Conservation (phyloP, 30 jellyfish, hydroid and myxozoan genomes). For the Aurelia aurita region DNA sequence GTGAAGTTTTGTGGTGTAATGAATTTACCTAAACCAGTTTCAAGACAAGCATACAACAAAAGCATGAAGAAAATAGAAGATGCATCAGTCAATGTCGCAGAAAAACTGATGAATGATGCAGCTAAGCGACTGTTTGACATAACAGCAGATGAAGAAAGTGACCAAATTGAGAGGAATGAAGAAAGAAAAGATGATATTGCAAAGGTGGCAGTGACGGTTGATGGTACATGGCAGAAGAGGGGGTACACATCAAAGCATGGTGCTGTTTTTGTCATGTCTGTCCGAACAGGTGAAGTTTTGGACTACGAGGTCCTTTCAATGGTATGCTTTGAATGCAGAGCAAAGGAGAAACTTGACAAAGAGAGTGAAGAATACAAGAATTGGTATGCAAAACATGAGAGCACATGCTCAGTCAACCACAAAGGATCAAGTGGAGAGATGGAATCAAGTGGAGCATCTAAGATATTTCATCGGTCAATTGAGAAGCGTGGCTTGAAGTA, state of each 20-base stretch:
- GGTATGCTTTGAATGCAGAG: constrained; percentile 12
- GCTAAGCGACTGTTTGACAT: too few species aligned
- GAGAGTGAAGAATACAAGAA: not conserved
- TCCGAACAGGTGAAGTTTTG: constrained; percentile 23
- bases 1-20: constrained; percentile 14
- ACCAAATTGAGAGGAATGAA: too few species aligned
- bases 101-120: too few species aligned
- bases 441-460: constrained; percentile 18
- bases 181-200: too few species aligned
- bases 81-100: too few species aligned
- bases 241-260: not conserved
- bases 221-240: too few species aligned
- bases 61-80: too few species aligned
- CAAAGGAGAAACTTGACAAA: constrained; percentile 1
- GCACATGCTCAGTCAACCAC: constrained; percentile 12
- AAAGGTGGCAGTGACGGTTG: too few species aligned
- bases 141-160: too few species aligned
- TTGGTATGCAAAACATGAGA: constrained; percentile 12
- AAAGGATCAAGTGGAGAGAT: constrained; percentile 2
- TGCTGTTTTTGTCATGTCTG: constrained; percentile 17
- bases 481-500: constrained; percentile 28
- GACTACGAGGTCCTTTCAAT: constrained; percentile 18
- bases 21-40: not conserved
- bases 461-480: constrained; percentile 19
- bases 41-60: too few species aligned